phyloP scores from a whole-genome alignment of 2,113 vertebrate genomes.

The Entomyzon cyanotis region DNA sequence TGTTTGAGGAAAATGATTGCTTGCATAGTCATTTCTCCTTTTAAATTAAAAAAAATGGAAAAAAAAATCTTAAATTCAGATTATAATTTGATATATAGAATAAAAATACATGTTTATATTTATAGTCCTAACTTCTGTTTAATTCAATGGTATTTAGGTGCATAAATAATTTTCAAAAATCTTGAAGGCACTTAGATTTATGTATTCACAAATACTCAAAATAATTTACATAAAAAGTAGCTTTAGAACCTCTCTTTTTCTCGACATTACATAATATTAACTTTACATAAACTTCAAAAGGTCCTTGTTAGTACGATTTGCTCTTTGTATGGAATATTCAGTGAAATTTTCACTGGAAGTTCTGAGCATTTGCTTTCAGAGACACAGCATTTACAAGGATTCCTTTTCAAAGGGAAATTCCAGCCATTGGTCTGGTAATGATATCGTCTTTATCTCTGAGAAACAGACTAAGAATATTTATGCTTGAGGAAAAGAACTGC shows the following conservation, averaged over 20 bases:
- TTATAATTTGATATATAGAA: background rate
- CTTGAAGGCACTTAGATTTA: background rate
- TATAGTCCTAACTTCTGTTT: background rate
- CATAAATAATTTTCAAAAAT: background rate
- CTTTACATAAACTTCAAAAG: background rate
- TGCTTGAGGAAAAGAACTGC: conserved; percentile 37
- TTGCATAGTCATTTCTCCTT: background rate
- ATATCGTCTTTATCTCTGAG: conserved; percentile 36
- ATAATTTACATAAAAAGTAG: background rate
- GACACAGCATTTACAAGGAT: background rate
- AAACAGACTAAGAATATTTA: conserved; percentile 31
- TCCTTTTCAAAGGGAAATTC: conserved; percentile 31
- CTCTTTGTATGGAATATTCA: background rate
- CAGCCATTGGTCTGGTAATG: background rate
- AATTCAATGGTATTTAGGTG: background rate
- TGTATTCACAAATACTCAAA: background rate
- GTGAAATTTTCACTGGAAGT: background rate
- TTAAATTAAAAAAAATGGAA: background rate
- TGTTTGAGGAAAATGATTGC: background rate
- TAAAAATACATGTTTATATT: background rate
- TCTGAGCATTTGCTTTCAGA: background rate
- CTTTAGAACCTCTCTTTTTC: background rate
- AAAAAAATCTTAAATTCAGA: background rate
- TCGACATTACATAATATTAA: background rate
- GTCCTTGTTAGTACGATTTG: background rate